These are phyloP conservation scores for Stylophora pistillata DNA, from an alignment of 64 coral and sea anemone species.

Conservation along the genomic window DNA sequence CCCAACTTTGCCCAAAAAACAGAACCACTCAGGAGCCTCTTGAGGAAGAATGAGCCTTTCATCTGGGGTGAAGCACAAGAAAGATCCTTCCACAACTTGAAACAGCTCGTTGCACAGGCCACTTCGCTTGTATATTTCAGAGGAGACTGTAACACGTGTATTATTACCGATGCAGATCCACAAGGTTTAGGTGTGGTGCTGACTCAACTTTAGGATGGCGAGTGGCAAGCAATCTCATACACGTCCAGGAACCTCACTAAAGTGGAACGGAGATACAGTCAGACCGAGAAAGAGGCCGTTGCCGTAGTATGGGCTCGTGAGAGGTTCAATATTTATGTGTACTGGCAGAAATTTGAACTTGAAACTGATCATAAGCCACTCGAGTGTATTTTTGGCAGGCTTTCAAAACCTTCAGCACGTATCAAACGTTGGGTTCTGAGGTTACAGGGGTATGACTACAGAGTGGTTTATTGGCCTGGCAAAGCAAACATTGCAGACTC, in stretches of 20 bases:
- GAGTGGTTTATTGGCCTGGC: background rate
- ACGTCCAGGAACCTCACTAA: constrained; percentile 10
- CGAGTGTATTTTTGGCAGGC: constrained; percentile 49
- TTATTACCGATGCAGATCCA: constrained; percentile 36
- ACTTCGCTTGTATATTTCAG: constrained; percentile 36
- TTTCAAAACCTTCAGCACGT: constrained; percentile 7
- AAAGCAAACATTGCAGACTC: background rate
- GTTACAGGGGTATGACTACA: constrained; percentile 8
- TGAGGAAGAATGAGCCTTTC: constrained; percentile 30
- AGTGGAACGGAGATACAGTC: background rate
- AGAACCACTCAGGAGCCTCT: constrained; percentile 14
- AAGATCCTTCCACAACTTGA: constrained; percentile 18
- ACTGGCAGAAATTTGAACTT: constrained; percentile 43
- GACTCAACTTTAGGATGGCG: constrained; percentile 9
- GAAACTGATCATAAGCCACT: constrained; percentile 61
- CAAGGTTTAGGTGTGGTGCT: background rate
- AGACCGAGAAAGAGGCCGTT: constrained; percentile 21
- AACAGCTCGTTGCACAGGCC: constrained; percentile 20
- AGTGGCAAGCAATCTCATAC: constrained; percentile 3
- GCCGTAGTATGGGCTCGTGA: constrained; percentile 3
- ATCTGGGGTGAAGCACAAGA: background rate
- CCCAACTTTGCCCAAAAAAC: constrained; percentile 27
- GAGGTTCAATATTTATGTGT: too few species aligned
- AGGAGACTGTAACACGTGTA: constrained; percentile 34
- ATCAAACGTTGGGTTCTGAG: constrained; percentile 51